phyloP scores from a whole-genome alignment of 2,113 vertebrate species.

The Setophaga kirtlandii region DNA sequence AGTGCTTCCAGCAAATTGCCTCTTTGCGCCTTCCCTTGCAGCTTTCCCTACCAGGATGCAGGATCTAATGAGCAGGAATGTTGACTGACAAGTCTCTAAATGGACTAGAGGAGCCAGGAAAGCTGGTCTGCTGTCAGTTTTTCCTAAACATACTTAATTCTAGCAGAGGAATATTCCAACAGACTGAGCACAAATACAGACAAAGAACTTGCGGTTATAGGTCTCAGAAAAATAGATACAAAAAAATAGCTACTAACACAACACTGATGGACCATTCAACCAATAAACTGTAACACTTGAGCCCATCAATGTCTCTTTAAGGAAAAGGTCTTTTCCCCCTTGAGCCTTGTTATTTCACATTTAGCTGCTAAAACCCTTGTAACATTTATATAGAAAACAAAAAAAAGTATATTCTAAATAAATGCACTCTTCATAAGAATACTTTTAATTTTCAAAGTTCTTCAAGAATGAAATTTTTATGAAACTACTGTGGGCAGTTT shows the following conservation, averaged over 20 bases:
- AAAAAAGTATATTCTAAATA: neutral
- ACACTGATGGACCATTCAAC: neutral
- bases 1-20: neutral
- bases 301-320: neutral
- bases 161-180: neutral
- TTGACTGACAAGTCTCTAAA: conserved; percentile 6
- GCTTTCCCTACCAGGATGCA: neutral
- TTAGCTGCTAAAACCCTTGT: neutral
- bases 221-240: neutral
- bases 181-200: neutral
- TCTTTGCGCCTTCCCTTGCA: neutral
- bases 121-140: neutral
- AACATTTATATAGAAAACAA: fast-evolving
- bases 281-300: neutral
- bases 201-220: neutral
- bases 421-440: neutral
- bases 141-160: neutral
- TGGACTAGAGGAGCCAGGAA: conserved; percentile 21
- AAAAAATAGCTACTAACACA: neutral
- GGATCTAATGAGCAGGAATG: conserved; percentile 19
- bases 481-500: neutral
- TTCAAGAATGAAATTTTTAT: neutral
- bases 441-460: neutral
- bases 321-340: neutral
- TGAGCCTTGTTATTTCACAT: neutral